Base-by-base conservation (phyloP, 2,888 invertebrate genomes). In the Eudemis profundana region DNA sequence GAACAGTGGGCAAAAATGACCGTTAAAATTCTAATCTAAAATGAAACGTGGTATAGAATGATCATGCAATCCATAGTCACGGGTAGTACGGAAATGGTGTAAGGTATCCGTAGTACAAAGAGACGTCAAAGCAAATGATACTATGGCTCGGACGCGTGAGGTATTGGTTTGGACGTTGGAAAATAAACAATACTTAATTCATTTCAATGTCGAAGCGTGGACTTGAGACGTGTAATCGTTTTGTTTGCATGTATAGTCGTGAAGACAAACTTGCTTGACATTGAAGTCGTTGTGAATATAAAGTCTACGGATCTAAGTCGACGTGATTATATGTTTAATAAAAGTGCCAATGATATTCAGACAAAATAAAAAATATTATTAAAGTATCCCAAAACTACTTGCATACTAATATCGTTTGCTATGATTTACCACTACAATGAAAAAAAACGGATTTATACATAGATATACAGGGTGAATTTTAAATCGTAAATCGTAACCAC, bases 241-340 rank as follows among this genome's bases (percentile, higher is more conserved):
- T 76, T 77, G 74, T 81, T 79, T 81, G 77, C 75, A 74, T 71
- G 79, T 74, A 75, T 77, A 80, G 77, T 74, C 70, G 74, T 73
- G 77, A 76, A 76, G 17, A 14, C 44, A 19, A n/a, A n/a, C 5
- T 44, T n/a, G 1, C 4, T 33, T 79, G 81, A 78, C 83, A 83
- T 82, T 84, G 77, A 79, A 75, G 71, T 68, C 70, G 76, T 75
- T 75, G 4, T 46, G 12, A 14, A 27, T 12, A 8, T 38, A 38
- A 17, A n/a, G n/a, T n/a, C n/a, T n/a, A n/a, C n/a, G n/a, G n/a
- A n/a, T n/a, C 33, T 33, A 8, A 33, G 33, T 33, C 33, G 8
- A 7, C 33, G 8, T 8, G 8, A 2, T 0, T 10, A 33, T 33
- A 33, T n/a, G n/a, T n/a, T n/a, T n/a, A n/a, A n/a, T n/a, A n/a